A percentile compares a stretch with the other conserved stretches of the same genome.
Conservation (phyloP, 2,888 invertebrate species). For the Apamea crenata region DNA sequence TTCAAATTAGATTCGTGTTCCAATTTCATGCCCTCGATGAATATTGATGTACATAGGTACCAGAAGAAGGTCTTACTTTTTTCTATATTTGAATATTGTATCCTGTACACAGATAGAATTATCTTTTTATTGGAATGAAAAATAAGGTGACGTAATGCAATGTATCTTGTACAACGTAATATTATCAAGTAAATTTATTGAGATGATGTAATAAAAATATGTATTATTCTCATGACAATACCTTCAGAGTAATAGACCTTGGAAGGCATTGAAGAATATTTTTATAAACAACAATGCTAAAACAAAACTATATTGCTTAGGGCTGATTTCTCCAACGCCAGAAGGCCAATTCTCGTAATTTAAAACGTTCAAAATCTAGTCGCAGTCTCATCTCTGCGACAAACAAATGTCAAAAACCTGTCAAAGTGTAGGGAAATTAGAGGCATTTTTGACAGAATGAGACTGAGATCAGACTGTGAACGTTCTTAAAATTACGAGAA, state of each 20-base stretch:
- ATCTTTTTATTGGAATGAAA: constrained; percentile 23
- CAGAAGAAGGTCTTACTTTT: constrained; percentile 47
- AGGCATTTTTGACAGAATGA: no score
- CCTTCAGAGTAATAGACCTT: not conserved
- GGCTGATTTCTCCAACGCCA: no score
- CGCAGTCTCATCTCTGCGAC: no score
- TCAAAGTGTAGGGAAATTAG: no score
- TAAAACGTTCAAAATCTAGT: no score
- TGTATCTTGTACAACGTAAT: not conserved
- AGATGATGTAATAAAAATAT: constrained; percentile 10
- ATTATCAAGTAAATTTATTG: not conserved
- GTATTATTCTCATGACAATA: not conserved
- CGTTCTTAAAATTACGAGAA: no score
- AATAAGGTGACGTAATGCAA: constrained; percentile 18
- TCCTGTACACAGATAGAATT: constrained; percentile 17
- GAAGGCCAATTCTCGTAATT: no score
- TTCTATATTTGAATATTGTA: constrained; percentile 23
- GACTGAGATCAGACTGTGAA: no score
- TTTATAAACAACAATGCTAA: not conserved
- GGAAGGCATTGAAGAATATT: not conserved
- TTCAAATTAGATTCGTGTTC: constrained; percentile 24
- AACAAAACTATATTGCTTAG: not conserved
- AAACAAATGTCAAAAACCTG: no score
- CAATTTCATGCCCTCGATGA: constrained; percentile 16
- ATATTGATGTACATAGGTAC: constrained; percentile 22